Base-by-base conservation (phyloP, 2,113 vertebrate genomes). In the Peucedramus taeniatus region DNA sequence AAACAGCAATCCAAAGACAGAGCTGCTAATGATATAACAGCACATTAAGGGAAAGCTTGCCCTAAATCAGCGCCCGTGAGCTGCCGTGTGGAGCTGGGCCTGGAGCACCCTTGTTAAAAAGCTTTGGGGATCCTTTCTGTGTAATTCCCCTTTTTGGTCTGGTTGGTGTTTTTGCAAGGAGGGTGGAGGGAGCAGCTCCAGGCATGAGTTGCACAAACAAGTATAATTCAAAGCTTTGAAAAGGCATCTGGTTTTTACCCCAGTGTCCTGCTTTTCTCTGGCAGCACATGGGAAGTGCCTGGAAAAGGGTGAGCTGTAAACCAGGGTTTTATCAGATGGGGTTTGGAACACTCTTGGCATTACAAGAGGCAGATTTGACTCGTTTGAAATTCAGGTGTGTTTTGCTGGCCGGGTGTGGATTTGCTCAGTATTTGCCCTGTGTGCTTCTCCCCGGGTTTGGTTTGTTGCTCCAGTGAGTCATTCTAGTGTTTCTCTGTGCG, bases 11-110 rank as follows among this genome's bases (percentile, higher is more conserved):
- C 77, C 31, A 37, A 88, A 92, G 72, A 92, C 88, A 95, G 93
- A 89, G 77, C 54, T 35, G 89, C 97, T 97, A 95, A 97, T 90
- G 94, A 96, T 95, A 71, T 15, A 77, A 71, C 79, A 92, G 86
- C 85, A 60, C 91, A 78, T 94, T 86, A 93, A 90, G 79, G 91
- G 89, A 65, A 84, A 83, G 64, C 85, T 71, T 64, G 30, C 47
- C 94, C 91, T 97, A 96, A 94, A 92, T 97, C 94, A 94, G 75
- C 20, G 40, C 59, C 47, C 35, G 30, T 15, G 72, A 93, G 86
- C 80, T 87, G 87, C 88, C 50, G 74, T 56, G 92, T 20, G 3
- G 75, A 61, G 89, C 90, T 84, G 63, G 37, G 95, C 83, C 85
- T 66, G 81, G 35, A 88, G 77, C 40, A 13, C 37, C 35, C 0